These are phyloP conservation scores for Apostichopus leukothele DNA, from an alignment of 53 echinoderm and acorn worm genomes.

Conservation along the genomic window DNA sequence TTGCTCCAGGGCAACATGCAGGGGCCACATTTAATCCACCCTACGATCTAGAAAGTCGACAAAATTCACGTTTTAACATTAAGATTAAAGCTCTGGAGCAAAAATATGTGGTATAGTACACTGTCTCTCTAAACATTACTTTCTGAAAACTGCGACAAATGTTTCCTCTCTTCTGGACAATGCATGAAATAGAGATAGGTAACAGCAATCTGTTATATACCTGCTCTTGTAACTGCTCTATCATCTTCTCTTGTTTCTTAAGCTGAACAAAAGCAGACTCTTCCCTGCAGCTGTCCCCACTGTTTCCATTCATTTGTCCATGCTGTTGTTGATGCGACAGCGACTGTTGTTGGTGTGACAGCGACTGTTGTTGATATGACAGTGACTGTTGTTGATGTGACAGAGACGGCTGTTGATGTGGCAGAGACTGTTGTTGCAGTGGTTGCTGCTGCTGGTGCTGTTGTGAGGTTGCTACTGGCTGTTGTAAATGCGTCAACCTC, in stretches of 20 bases:
- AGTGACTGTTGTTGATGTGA: not conserved
- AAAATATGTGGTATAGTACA: too few species aligned
- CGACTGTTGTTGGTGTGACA: not conserved
- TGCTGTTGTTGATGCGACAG: not conserved
- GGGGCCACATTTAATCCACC: too few species aligned
- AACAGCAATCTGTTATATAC: constrained; percentile 10
- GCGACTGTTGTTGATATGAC: not conserved
- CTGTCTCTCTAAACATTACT: too few species aligned
- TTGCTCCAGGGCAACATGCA: too few species aligned
- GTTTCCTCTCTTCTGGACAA: too few species aligned
- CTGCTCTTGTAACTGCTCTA: constrained; percentile 89
- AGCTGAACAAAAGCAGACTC: constrained; percentile 47
- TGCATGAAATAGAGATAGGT: too few species aligned
- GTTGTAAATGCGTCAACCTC: not conserved
- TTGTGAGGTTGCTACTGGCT: not conserved
- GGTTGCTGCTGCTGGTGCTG: not conserved
- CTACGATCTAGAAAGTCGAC: too few species aligned
- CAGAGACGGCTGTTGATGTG: not conserved
- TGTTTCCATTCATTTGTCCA: too few species aligned
- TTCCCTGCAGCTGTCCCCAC: not conserved
- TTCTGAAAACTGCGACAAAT: too few species aligned
- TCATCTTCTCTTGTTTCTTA: constrained; percentile 80
- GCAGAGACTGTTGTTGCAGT: constrained; percentile 18
- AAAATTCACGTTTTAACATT: too few species aligned
- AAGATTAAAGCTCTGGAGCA: too few species aligned